Evolutionary conservation across 2,797 vertebrate genomes (phyloP), one percentile per base, ranked within the genome.

Genomic region (Sebastiscus albofasciatus): DNA sequence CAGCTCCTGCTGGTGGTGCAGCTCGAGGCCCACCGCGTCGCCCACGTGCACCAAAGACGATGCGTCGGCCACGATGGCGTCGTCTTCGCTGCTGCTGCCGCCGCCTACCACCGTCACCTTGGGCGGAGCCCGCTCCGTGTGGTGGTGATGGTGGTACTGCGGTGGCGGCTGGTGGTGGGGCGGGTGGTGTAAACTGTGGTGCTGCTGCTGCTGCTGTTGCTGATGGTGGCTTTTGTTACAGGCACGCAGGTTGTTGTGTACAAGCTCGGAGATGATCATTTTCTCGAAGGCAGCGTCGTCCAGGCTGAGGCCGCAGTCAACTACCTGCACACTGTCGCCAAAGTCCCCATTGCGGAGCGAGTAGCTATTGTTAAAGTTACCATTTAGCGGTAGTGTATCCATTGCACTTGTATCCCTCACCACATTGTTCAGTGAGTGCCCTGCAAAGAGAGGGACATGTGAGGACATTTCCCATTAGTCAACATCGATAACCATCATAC

Each of bases 361-460:
- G 95, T 99, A 99, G 96, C 98, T 99, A 94, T 99, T 99, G 95
- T 99, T 99, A 96, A 99, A 99, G 95, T 99, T 99, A 97, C 98
- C 98, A 98, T 99, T 99, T 98, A 99, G 98, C 97, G 98, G 98
- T 97, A 99, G 98, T 96, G 98, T 99, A 97, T 99, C 98, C 98
- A 99, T 99, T 97, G 98, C 97, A 98, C 97, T 99, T 97, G 97
- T 97, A 96, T 99, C 98, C 98, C 97, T 98, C 94, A 95, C 93
- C 96, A 96, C 97, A 95, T 96, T 99, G 97, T 97, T 99, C 97
- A 99, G 97, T 96, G 98, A 98, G 97, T 99, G 97, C 97, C 98
- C 98, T 99, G 96, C 34, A 97, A 97, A 20, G 92, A 95, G 94
- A 96, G 94, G 80, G 95, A 92, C 74, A 89, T 34, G 92, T 86